A percentile compares a stretch with the other conserved stretches of the same genome.
These are phyloP conservation scores for Tinea trinotella DNA, from an alignment of 2,888 invertebrate species.

Conservation along the genomic window DNA sequence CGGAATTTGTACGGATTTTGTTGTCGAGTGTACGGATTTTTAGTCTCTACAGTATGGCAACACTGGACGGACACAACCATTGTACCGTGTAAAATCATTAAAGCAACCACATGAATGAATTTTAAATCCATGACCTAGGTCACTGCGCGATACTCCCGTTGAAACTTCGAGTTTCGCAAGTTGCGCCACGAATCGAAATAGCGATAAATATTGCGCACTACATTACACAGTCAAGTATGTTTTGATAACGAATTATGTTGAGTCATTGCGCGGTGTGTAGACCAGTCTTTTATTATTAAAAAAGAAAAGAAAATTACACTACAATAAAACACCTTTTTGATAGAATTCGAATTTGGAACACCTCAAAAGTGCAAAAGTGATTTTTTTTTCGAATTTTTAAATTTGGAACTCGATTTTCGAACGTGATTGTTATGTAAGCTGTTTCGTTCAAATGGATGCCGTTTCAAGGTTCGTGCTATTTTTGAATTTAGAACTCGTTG, in stretches of 20 bases:
- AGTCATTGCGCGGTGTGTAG: neutral
- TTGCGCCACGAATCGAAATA: neutral
- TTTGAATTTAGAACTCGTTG: slow-evolving; percentile 4
- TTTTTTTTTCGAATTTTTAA: neutral
- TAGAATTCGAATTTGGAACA: neutral
- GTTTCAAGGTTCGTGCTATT: slow-evolving; percentile 8
- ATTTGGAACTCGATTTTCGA: neutral
- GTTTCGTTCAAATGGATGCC: neutral
- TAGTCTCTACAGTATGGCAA: too few relatives aligned
- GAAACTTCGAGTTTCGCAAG: slow-evolving; percentile 2
- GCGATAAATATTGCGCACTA: slow-evolving; percentile 11
- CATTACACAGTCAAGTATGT: slow-evolving; percentile 4
- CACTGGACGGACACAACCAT: too few relatives aligned
- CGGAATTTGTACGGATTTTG: too few relatives aligned
- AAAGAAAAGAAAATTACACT: neutral
- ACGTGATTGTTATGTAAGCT: slow-evolving; percentile 6
- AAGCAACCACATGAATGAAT: too few relatives aligned
- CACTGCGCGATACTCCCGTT: neutral
- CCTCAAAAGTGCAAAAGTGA: neutral
- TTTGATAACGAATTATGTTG: slow-evolving; percentile 12
- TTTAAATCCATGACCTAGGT: neutral
- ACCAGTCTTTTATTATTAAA: neutral
- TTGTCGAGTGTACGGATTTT: too few relatives aligned
- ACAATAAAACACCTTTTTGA: neutral
- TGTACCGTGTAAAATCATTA: too few relatives aligned